Evolutionary conservation across 2,888 invertebrate species (phyloP).

Genomic region (Nasonia oneida): DNA sequence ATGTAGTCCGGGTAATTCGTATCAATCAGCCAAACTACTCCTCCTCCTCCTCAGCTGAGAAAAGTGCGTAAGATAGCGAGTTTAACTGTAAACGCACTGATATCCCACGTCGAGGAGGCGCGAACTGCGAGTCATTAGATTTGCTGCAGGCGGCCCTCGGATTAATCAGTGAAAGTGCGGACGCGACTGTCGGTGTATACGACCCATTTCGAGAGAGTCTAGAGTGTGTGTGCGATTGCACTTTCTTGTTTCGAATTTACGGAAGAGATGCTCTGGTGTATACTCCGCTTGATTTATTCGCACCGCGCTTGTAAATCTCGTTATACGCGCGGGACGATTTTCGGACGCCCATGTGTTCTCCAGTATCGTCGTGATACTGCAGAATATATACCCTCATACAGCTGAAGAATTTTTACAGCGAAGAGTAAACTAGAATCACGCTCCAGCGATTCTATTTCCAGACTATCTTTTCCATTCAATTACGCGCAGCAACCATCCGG

Average conservation of each 20-base stretch:
- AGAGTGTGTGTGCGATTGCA: no score
- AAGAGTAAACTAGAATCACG: neutral
- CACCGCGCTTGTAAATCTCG: no score
- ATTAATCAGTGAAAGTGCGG: constrained; percentile 70
- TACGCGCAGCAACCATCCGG: neutral
- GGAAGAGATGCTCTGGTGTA: no score
- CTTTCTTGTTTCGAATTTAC: no score
- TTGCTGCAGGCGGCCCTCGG: neutral
- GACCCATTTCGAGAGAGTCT: constrained; percentile 26
- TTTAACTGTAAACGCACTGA: constrained; percentile 50
- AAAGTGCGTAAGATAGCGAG: neutral
- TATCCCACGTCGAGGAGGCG: constrained; percentile 1
- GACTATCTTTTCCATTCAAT: neutral
- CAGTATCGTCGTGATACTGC: no score
- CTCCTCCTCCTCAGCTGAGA: neutral
- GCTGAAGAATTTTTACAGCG: neutral
- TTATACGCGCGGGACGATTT: no score
- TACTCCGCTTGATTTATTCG: no score
- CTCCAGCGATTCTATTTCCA: neutral
- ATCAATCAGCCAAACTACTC: no score
- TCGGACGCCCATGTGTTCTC: no score
- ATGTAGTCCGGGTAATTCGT: no score
- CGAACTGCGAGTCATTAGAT: constrained; percentile 26
- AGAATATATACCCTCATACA: no score
- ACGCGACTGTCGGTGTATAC: constrained; percentile 6